Base-by-base conservation (phyloP, 2,888 invertebrate species). In the Chydorus sphaericus region DNA sequence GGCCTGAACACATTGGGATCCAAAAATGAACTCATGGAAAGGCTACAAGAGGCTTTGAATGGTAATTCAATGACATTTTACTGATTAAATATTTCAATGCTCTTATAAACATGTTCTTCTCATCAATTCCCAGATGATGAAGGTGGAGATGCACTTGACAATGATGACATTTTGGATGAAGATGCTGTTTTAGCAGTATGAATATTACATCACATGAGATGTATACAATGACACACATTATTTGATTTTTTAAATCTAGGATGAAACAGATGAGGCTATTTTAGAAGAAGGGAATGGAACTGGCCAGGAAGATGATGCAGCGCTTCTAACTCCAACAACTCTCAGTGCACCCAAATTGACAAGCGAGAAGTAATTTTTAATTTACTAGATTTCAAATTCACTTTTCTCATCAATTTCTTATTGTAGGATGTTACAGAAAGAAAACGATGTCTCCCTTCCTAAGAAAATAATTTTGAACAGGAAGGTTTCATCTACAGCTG, bases 11-110 rank as follows among this genome's bases (percentile, higher is more conserved):
- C 79, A 8, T 71, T 78, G 51, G 91, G 91, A 5, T 87, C 88
- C 67, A 91, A 90, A 75, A 81, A 75, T 44, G 89, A 90, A 65
- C 73, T 91, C 54, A 74, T 84, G 39, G 81, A 85, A 61, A 76
- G 90, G 62, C 75, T 91, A 50, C 83, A 84, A 66, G 75, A 78
- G 8, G 75, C 76, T 2, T 67, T 77, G 62, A 78, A 74, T 63
- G 70, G 67, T 66, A 16, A 20, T 11, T n/a, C n/a, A 29, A 14
- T 5, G 8, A 16, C 10, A 14, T 30, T 31, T n/a, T 1, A 33
- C 10, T 51, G 10, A 14, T 31, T 10, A 11, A n/a, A n/a, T 4
- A 16, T 39, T 39, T 39, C 16, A 10, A 44, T 23, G 44, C 28
- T 26, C 6, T 14, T 23, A n/a, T n/a, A n/a, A n/a, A n/a, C n/a